These are phyloP conservation scores for Drosophila pruinosa DNA, from an alignment of 1,140 invertebrate genomes.

Conservation along the genomic window DNA sequence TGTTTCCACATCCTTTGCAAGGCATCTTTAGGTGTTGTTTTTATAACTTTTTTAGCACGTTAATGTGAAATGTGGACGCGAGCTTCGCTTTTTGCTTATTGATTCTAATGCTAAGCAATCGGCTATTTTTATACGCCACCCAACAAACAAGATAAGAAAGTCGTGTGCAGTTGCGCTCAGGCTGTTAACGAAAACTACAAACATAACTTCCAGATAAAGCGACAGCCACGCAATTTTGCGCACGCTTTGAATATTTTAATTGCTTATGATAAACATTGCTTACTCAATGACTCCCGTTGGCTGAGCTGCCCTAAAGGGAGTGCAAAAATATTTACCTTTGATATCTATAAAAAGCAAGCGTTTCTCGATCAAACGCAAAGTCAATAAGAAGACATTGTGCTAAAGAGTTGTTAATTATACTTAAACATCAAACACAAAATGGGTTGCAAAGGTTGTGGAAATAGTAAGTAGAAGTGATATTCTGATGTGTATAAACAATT, in stretches of 20 bases:
- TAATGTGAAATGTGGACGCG: not conserved
- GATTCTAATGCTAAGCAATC: not conserved
- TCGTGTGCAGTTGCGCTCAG: constrained; percentile 54
- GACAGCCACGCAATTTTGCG: constrained; percentile 35
- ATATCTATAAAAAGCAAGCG: constrained; percentile 44
- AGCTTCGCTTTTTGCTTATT: constrained; percentile 5
- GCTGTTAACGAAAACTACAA: constrained; percentile 8
- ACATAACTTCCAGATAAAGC: not conserved
- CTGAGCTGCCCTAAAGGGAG: constrained; percentile 15
- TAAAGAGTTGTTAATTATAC: constrained; percentile 5
- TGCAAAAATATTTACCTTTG: constrained; percentile 36
- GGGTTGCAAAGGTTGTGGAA: constrained; percentile 67
- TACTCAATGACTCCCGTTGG: not conserved
- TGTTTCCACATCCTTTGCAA: constrained; percentile 74
- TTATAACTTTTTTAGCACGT: not conserved
- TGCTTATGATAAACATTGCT: not conserved
- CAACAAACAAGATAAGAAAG: constrained; percentile 33
- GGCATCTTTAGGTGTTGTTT: constrained; percentile 44
- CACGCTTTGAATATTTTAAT: constrained; percentile 45
- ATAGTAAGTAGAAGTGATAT: constrained; percentile 50
- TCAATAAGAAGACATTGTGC: constrained; percentile 4
- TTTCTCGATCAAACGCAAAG: not conserved
- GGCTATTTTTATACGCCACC: constrained; percentile 41
- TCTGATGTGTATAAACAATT: not conserved
- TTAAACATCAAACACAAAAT: constrained; percentile 27